Base-by-base conservation (phyloP, 2,888 invertebrate species). In the Tiliacea aurago region DNA sequence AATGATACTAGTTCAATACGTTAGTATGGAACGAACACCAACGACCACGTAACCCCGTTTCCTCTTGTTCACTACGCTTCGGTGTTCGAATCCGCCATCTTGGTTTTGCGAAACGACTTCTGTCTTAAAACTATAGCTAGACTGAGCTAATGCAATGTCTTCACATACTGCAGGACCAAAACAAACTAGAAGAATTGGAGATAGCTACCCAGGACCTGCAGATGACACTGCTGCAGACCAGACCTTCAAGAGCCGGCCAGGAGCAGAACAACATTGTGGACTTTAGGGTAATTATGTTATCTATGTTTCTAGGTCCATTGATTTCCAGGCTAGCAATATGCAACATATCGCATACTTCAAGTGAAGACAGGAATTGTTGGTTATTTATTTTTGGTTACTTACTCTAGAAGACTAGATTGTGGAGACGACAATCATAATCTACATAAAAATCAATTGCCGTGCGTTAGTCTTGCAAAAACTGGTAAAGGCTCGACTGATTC, bases 251-350 rank as follows among this genome's bases (percentile, higher is more conserved):
- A 0, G 87, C 80, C 2, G 90, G 86, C 0, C 84, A 87, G 5
- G 84, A 87, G 15, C 87, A 89, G 41, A 90, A 86, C 67, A 91
- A 94, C 41, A 92, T 95, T 55, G 94, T 95, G 2, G 95, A 95
- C 76, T 89, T 95, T 43, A 93, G 93, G 86, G 95, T 95, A n/a
- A n/a, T n/a, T n/a, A 84, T 41, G 62, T 49, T 15, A 13, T 10
- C 15, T 7, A 43, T 15, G 15, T 37, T 20, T 59, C 4, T 33
- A 67, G 53, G 15, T 45, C 4, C 2, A 53, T 45, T 53, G 13
- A 15, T 33, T 45, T 49, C 9, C 18, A 37, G 33, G 47, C 15
- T n/a, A 28, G 28, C 28, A 33, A 15, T 55, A 4, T 4, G 2
- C n/a, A n/a, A n/a, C n/a, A n/a, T n/a, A n/a, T n/a, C n/a, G n/a